Evolutionary conservation across 2,888 invertebrate genomes (phyloP), one percentile per base, ranked within the genome.

Genomic region (Uropetala carovei): DNA sequence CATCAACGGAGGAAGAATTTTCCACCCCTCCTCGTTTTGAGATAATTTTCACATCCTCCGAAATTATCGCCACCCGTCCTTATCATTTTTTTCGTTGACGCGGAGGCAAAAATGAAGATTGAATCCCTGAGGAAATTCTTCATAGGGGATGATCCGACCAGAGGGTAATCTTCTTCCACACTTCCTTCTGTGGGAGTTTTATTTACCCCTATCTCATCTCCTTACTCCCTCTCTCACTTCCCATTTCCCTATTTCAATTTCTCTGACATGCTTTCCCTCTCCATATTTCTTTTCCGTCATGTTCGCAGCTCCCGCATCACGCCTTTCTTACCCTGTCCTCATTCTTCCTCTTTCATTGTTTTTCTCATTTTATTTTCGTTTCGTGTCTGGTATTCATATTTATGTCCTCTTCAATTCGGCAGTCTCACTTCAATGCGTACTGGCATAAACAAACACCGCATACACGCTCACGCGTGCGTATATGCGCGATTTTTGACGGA

Each of bases 11-110:
- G 16, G n/a, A 57, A 83, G 18, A 83, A 83, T 43, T 56, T 83
- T 83, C 43, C n/a, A n/a, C n/a, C 57, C 83, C 43, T 22, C 16
- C 83, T 13, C 14, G 7, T 83, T 83, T 83, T 83, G n/a, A 83
- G 83, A 83, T 83, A 83, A 83, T 83, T 83, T 83, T 57, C 57
- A 43, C n/a, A 57, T 57, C 57, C 83, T 56, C n/a, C 57, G 83
- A 83, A 83, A 57, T 82, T 82, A n/a, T 83, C 83, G 56, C n/a
- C 83, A 3, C 18, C 57, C 57, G 10, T 3, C 64, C 14, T 18
- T 64, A n/a, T 14, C n/a, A 81, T 81, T 22, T 18, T 27, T 81
- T 81, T 13, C 81, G 11, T 13, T 11, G 81, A n/a, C n/a, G 8
- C 30, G 22, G 81, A 13, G 22, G 27, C 11, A 56, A 57, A 43